Base-by-base conservation (phyloP, 2,888 invertebrate genomes). In the Zootermopsis nevadensis region DNA sequence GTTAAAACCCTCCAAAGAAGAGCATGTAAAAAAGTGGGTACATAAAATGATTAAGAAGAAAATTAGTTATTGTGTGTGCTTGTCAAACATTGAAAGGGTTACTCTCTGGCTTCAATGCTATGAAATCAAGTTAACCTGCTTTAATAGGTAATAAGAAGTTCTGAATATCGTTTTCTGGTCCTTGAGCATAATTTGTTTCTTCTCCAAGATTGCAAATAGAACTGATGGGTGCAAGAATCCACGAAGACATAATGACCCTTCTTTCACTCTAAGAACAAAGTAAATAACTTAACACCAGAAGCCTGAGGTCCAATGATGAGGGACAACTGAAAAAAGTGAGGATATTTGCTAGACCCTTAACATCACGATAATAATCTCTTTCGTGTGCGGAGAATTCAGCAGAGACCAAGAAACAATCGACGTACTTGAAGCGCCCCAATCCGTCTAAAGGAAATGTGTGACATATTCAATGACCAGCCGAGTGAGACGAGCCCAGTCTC, bases 31-130 rank as follows among this genome's bases (percentile, higher is more conserved):
- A 38, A 79, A 79, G 12, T 55, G 27, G 38, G 66, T 60, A 66
- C 79, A 66, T 79, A 79, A 66, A 66, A 66, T 79, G 66, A 79
- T 79, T 66, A 79, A 60, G 60, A 66, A 66, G 79, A 35, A 79
- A 79, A 79, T 79, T 79, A 66, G 60, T 79, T 79, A 79, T 79
- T 79, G 79, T 79, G 66, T 66, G 35, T 60, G 79, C 35, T 66
- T 66, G 79, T 66, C 79, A 79, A 66, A 79, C 79, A 79, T n/a
- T 79, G 38, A 35, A 66, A 60, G 66, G 66, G 79, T 60, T 69
- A 31, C 19, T 15, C 74, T 42, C 24, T 7, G 24, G 60, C 27
- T 60, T 60, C 27, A 60, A 3, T 60, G 60, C 60, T 60, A 27
- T 60, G 12, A 74, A 74, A 74, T 74, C 42, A 38, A 35, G 74